Evolutionary conservation across 2,113 vertebrate species (phyloP).

Genomic region (Calidris pugnax): DNA sequence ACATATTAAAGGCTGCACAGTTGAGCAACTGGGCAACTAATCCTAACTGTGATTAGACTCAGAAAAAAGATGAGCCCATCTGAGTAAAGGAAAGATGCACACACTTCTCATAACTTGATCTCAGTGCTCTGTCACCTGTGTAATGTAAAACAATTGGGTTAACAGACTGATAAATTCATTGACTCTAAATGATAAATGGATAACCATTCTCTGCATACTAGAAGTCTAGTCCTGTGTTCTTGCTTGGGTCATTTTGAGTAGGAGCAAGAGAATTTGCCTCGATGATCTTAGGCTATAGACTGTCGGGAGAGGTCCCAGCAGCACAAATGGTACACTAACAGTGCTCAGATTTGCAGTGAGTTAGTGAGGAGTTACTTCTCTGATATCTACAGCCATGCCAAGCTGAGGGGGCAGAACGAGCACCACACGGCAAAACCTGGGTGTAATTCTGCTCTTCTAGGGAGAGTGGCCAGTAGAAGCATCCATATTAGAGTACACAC

Average conservation of each 20-base stretch:
- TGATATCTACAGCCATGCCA: not conserved
- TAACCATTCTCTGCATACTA: not conserved
- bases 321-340: rapidly evolving
- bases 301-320: not conserved
- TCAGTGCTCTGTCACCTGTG: not conserved
- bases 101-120: not conserved
- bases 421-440: not conserved
- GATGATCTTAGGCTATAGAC: rapidly evolving
- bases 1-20: not conserved
- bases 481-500: not conserved
- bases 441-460: not conserved
- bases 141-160: not conserved
- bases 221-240: not conserved
- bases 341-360: not conserved
- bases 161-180: not conserved
- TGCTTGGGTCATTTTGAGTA: not conserved
- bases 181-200: not conserved
- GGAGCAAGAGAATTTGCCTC: not conserved
- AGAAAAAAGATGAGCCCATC: not conserved
- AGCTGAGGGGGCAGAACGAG: not conserved
- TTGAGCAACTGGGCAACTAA: not conserved
- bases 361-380: not conserved
- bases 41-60: not conserved
- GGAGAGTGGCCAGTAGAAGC: not conserved
- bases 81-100: not conserved